Percentiles rank a stretch among this genome's conserved stretches.
Evolutionary conservation across 2,797 vertebrate genomes (phyloP).

Genomic region (Sebastes oblongus): DNA sequence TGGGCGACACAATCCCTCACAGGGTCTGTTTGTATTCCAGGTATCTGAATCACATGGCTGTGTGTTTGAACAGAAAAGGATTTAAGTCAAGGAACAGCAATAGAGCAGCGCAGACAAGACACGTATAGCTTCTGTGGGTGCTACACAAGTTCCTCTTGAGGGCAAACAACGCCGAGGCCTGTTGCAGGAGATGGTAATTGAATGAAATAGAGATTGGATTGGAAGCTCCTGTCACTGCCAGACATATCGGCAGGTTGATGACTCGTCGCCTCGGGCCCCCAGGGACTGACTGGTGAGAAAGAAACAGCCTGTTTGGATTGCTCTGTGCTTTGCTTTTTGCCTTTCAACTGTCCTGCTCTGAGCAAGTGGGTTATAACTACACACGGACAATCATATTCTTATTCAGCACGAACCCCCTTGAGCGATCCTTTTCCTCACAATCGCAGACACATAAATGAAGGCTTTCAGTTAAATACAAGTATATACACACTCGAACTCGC

Average conservation of each 20-base stretch:
- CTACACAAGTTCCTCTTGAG: constrained; percentile 64
- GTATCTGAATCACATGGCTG: constrained; percentile 9
- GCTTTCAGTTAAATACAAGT: constrained; percentile 38
- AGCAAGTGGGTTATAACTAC: constrained; percentile 23
- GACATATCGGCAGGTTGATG: constrained; percentile 74
- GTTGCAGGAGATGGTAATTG: constrained; percentile 73
- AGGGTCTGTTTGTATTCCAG: constrained; percentile 19
- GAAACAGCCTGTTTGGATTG: constrained; percentile 49
- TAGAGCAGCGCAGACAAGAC: constrained; percentile 41
- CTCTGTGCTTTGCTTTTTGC: constrained; percentile 39
- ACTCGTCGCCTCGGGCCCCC: constrained; percentile 48
- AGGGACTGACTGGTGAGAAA: constrained; percentile 55
- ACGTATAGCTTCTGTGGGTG: constrained; percentile 22
- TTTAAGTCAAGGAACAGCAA: constrained; percentile 32
- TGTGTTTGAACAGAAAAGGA: constrained; percentile 43
- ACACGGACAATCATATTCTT: constrained; percentile 25
- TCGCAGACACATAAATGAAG: constrained; percentile 15
- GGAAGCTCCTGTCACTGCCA: constrained; percentile 76
- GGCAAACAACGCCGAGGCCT: constrained; percentile 60
- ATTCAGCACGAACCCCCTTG: background rate
- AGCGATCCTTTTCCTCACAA: constrained; percentile 5
- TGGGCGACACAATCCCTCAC: background rate
- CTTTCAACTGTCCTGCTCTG: constrained; percentile 40
- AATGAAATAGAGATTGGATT: constrained; percentile 80
- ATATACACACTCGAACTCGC: constrained; percentile 25